Percentiles rank a stretch among this genome's conserved stretches.
Conservation (phyloP, 2,888 invertebrate genomes). For the Andrena fulva region DNA sequence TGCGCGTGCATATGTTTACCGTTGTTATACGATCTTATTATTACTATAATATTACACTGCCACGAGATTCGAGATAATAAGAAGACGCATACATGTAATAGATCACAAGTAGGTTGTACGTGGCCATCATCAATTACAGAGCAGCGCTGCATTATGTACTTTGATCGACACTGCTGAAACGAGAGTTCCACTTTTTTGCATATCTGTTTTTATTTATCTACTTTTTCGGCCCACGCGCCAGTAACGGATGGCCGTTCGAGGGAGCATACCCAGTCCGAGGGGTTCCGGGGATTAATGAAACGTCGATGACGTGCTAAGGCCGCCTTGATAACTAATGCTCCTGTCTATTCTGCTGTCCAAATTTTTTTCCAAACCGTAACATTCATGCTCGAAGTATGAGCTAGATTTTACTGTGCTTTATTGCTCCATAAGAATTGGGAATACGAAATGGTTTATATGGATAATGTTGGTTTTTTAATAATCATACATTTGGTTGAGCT, state of each 20-base stretch:
- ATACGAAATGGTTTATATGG: neutral
- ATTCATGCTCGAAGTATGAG: neutral
- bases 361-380: neutral
- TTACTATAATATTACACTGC: slow-evolving; percentile 37
- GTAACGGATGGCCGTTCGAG: neutral
- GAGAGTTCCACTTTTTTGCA: slow-evolving; percentile 54
- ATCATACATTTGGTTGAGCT: no score
- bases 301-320: neutral
- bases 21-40: slow-evolving; percentile 24
- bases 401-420: neutral
- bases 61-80: slow-evolving; percentile 47
- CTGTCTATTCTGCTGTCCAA: neutral
- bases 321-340: neutral
- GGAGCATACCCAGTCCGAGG: neutral
- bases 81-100: slow-evolving; percentile 46
- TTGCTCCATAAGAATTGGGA: neutral
- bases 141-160: slow-evolving; percentile 72
- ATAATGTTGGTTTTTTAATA: no score
- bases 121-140: slow-evolving; percentile 76
- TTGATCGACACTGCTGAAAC: slow-evolving; percentile 48
- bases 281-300: neutral
- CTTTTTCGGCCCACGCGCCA: neutral
- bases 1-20: neutral
- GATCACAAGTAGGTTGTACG: slow-evolving; percentile 71
- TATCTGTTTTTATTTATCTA: slow-evolving; percentile 28